Evolutionary conservation across 2,113 vertebrate species (phyloP), one percentile per base, ranked within the genome.

Genomic region (Toxotes chatareus): DNA sequence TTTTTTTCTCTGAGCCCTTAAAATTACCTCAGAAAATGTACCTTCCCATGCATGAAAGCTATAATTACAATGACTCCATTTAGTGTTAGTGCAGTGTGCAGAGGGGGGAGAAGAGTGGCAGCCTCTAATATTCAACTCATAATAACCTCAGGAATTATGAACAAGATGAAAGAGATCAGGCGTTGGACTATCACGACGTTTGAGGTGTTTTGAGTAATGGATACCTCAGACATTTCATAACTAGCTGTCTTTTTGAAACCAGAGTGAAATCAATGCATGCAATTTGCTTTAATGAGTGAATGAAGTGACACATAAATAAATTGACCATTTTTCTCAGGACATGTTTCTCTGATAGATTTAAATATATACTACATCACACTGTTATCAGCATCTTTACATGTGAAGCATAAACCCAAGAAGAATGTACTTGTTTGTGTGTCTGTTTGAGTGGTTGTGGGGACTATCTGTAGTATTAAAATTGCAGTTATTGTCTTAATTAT

Each of bases 31-130:
- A 77, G 82, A 92, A 90, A 94, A 93, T 86, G 80, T 90, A 93
- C 86, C 88, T 92, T 82, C 44, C 89, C 93, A 93, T 93, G 93
- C 93, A 94, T 94, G 89, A 94, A 93, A 92, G 77, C 91, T 90
- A 83, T 94, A 94, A 95, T 94, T 94, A 94, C 83, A 82, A 83
- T 86, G 86, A 89, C 83, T 93, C 81, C 72, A 86, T 94, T 90
- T 91, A 91, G 84, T 86, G 84, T 82, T 84, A 65, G 82, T 76
- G 82, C 66, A 64, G 64, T 79, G 84, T 88, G 74, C 88, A 79
- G 86, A 67, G 67, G 71, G 76, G 79, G 80, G 66, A 76, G 67
- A 64, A 80, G 74, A 87, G 75, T 80, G 90, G 84, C 87, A 91
- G 88, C 67, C 88, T 88, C 87, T 93, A 92, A 92, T 91, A 92